These are phyloP conservation scores for Drosophila seguyi DNA, from an alignment of 1,140 invertebrate species.

Conservation along the genomic window DNA sequence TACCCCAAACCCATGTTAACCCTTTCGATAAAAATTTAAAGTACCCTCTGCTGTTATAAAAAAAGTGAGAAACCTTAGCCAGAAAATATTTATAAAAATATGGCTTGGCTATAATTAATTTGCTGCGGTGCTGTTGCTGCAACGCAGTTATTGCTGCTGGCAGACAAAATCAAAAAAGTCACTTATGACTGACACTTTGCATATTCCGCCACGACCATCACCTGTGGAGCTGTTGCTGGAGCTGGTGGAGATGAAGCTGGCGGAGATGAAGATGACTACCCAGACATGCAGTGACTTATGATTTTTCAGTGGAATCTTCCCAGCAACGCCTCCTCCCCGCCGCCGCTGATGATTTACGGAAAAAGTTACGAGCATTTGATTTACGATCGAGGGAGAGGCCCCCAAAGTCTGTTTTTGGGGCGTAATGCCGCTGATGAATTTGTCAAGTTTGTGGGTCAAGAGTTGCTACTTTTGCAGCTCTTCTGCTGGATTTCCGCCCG, in stretches of 20 bases:
- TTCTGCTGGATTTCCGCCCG: conserved; percentile 60
- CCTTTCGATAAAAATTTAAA: neutral
- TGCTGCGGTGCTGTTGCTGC: conserved; percentile 55
- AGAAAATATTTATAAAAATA: conserved; percentile 62
- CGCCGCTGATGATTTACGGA: conserved; percentile 62
- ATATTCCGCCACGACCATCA: conserved; percentile 44
- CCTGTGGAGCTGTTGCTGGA: conserved; percentile 1
- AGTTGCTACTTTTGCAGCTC: conserved; percentile 39
- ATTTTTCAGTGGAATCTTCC: conserved; percentile 65
- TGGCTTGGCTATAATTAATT: conserved; percentile 80
- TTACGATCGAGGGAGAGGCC: conserved; percentile 66
- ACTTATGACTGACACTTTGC: conserved; percentile 83
- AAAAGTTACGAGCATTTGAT: conserved; percentile 81
- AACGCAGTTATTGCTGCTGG: conserved; percentile 55
- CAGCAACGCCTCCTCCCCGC: conserved; percentile 9
- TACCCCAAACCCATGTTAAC: neutral
- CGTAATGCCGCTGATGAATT: conserved; percentile 72
- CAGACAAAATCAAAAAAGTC: conserved; percentile 82
- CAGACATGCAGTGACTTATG: conserved; percentile 82
- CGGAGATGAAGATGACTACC: conserved; percentile 72
- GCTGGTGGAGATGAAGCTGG: neutral
- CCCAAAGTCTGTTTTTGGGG: conserved; percentile 32
- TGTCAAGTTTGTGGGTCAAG: conserved; percentile 80
- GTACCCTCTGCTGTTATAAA: conserved; percentile 12
- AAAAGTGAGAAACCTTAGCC: conserved; percentile 14